Evolutionary conservation across 2,797 vertebrate species (phyloP).

Genomic region (Potorous gilbertii): DNA sequence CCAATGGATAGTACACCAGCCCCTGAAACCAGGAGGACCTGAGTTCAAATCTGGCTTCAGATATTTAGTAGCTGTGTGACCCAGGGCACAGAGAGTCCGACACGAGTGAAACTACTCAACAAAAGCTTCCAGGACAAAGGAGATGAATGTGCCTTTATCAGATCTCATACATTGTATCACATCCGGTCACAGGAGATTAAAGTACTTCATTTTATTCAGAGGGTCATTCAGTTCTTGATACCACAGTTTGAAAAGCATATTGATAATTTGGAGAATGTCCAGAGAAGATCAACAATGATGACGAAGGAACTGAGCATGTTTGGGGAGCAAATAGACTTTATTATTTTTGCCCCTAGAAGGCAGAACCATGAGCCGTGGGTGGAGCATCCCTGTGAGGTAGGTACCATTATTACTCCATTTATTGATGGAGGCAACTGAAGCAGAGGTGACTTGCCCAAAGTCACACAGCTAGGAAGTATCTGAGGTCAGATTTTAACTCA

Average conservation of each 20-base stretch:
- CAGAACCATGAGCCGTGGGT: neutral
- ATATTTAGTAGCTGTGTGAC: neutral
- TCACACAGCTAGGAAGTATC: too few relatives aligned
- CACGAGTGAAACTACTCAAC: neutral
- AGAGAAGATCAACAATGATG: neutral
- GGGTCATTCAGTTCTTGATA: neutral
- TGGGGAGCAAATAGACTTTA: neutral
- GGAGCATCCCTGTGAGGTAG: neutral
- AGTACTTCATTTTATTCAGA: neutral
- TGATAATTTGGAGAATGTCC: neutral
- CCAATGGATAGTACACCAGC: too few relatives aligned
- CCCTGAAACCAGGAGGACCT: neutral
- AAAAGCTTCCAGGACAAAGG: neutral
- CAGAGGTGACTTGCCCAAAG: too few relatives aligned
- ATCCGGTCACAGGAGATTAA: neutral
- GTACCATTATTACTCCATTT: neutral
- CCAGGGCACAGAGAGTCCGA: neutral
- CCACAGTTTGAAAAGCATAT: neutral
- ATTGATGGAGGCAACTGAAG: too few relatives aligned
- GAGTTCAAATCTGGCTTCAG: neutral
- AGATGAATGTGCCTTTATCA: neutral
- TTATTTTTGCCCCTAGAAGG: neutral
- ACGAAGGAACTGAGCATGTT: neutral
- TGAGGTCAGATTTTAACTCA: too few relatives aligned
- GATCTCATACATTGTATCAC: neutral